Base-by-base conservation (phyloP, 2,797 vertebrate species). In the Danionella dracula region DNA sequence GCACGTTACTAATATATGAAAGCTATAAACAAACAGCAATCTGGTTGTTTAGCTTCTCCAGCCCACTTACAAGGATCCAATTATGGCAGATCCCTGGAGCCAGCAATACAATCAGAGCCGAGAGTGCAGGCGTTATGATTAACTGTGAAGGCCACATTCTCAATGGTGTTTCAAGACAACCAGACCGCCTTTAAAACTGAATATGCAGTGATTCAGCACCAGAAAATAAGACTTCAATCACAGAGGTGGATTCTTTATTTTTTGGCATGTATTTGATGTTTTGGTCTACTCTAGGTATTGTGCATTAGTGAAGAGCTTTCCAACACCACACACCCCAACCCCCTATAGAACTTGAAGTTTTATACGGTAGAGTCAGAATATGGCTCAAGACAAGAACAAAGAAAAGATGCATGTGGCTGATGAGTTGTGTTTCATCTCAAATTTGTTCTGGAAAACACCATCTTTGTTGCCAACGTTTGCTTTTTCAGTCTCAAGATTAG, bases 11-110 rank as follows among this genome's bases (percentile, higher is more conserved):
- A 87, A 90, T 89, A 88, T 90, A 90, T 88, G 88, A 90, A 90
- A 90, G 88, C 87, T 90, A 91, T 89, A 91, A 90, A 91, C 89
- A 90, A 90, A 90, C 90, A 91, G 87, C 90, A 90, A 88, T 90
- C 89, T 91, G 89, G 87, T 90, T 90, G 86, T 90, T 90, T 89
- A 89, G 89, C 88, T 89, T 88, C 87, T 89, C 88, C 90, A 90
- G 85, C 87, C 89, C 88, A 90, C 89, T 90, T 90, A 89, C 89
- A 90, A 88, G 88, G 88, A 90, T 90, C 90, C 90, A 91, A 91
- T 91, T 91, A 91, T 90, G 86, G 88, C 85, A 87, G 89, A 88
- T 90, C 89, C 90, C 89, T 80, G 84, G 87, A 90, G 90, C 86
- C 84, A 85, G 83, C 84, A 87, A 86, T 87, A 87, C 83, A 90